Conservation (phyloP, 2,888 invertebrate species). For the Drosophila subsilvestris region DNA sequence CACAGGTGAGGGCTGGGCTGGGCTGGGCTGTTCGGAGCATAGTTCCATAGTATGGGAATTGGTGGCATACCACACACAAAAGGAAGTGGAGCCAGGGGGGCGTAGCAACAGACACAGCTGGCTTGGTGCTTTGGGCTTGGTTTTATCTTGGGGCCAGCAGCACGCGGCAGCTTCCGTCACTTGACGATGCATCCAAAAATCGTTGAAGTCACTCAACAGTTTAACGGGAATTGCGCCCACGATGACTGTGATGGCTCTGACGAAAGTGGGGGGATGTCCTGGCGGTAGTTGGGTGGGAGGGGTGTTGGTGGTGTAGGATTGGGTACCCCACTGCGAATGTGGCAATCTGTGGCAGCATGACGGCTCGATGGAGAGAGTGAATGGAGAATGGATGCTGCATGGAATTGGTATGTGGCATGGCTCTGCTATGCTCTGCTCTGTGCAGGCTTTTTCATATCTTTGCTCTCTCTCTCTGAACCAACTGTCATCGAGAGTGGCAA, state of each 20-base stretch:
- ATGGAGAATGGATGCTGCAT: conserved; percentile 14
- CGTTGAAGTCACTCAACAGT: conserved; percentile 78
- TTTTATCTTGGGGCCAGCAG: conserved; percentile 66
- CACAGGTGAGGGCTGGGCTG: conserved; percentile 23
- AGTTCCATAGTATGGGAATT: conserved; percentile 1
- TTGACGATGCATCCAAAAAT: conserved; percentile 68
- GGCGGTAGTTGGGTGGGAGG: too few species aligned
- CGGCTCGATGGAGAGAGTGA: conserved; percentile 5
- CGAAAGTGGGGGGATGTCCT: not conserved
- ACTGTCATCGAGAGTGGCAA: conserved; percentile 5
- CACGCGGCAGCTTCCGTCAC: conserved; percentile 72
- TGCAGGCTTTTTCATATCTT: too few species aligned
- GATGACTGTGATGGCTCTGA: conserved; percentile 5
- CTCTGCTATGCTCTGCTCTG: too few species aligned
- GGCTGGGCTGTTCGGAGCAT: too few species aligned
- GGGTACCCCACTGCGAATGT: not conserved
- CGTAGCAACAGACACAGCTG: conserved; percentile 23
- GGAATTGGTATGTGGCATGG: too few species aligned
- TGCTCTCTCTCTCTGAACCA: too few species aligned
- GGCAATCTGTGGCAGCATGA: conserved; percentile 28
- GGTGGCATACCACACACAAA: not conserved
- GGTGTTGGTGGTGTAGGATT: not conserved
- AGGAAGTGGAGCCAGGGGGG: not conserved
- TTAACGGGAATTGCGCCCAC: conserved; percentile 59
- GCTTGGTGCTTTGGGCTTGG: conserved; percentile 40